Evolutionary conservation across 64 coral and sea anemone species (phyloP).

Genomic region (Astreopora myriophthalma): DNA sequence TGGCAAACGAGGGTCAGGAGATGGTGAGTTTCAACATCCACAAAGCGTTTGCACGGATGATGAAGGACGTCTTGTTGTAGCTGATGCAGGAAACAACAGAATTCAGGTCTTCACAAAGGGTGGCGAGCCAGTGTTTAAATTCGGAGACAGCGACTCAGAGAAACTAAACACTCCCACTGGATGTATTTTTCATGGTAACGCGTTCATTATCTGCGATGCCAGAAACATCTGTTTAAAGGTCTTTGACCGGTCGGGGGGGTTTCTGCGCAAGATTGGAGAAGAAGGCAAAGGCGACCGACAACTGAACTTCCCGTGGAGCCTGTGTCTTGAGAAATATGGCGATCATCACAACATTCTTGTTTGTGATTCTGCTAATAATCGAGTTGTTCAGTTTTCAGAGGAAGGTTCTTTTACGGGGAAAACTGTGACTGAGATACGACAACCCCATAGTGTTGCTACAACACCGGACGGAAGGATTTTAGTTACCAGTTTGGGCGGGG

Average conservation of each 20-base stretch:
- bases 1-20: neutral
- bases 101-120: constrained; percentile 25
- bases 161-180: neutral
- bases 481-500: neutral
- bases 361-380: neutral
- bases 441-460: neutral
- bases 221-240: constrained; percentile 49
- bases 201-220: constrained; percentile 33
- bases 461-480: neutral
- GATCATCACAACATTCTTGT: constrained; percentile 28
- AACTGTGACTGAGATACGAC: neutral
- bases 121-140: neutral
- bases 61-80: neutral
- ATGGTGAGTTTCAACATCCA: neutral
- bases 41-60: neutral
- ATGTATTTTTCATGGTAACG: neutral
- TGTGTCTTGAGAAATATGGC: constrained; percentile 42
- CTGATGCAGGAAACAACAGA: neutral
- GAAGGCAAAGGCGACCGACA: constrained; percentile 9
- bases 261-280: constrained; percentile 40
- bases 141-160: neutral
- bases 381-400: neutral
- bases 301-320: neutral
- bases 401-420: neutral
- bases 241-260: constrained; percentile 19